Evolutionary conservation across 2,888 invertebrate species (phyloP), one percentile per base, ranked within the genome.

Genomic region (Oligia strigilis): DNA sequence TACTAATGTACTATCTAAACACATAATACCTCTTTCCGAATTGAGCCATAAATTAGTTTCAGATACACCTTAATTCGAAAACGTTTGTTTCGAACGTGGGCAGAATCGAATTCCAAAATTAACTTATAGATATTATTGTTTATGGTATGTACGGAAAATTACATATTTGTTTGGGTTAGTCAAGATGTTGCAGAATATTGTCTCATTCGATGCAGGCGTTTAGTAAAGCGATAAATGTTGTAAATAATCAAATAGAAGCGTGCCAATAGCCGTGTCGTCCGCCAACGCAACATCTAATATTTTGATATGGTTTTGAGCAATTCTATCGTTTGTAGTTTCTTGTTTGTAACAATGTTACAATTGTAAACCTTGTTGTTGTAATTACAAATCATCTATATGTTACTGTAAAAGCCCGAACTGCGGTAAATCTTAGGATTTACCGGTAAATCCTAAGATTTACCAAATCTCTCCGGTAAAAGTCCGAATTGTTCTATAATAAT

Each of bases 41-140:
- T 95, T 94, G 94, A 95, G 94, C 92, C 92, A 95, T 96, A 95
- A 95, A 94, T 93, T 93, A 87, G 88, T 89, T 89, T 82, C 88
- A 89, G 92, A 90, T 89, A 86, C 77, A 86, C 85, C 78, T 88
- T 88, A 88, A 87, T 87, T 88, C 78, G 75, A 80, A 82, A 86
- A 87, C 83, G 83, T 75, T 88, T 79, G 85, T 79, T 83, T 81
- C 73, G 84, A 85, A 91, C 91, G 93, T 94, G 92, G 92, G 93
- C 82, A 86, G 91, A 91, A 90, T 90, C 85, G 78, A 91, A 91
- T 91, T 87, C 85, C 84, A 78, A 84, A 85, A 88, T 89, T 82
- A 89, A 89, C 83, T 88, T 87, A 90, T 13, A 60, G 62, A 72
- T 72, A 60, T 46, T 40, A 69, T 78, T 65, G 46, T 62, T 52